Percentiles rank a stretch among this genome's conserved stretches.
Evolutionary conservation across 2,797 vertebrate species (phyloP).

Genomic region (Buceros bicornis): DNA sequence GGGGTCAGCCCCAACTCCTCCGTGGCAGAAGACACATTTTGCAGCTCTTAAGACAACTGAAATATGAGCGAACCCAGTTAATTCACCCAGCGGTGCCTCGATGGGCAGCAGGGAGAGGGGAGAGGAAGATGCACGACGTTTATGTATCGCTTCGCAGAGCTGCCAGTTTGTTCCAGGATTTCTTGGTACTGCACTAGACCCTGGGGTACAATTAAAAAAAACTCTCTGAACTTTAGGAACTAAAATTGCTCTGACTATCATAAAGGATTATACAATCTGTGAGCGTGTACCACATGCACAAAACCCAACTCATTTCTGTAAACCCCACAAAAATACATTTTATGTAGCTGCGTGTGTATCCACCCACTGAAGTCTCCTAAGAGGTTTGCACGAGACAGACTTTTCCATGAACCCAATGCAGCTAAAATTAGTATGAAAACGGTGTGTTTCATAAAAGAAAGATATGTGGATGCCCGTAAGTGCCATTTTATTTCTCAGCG

Average conservation of each 20-base stretch:
- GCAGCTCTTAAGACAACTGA: neutral
- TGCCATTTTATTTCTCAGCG: conserved; percentile 87
- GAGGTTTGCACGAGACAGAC: conserved; percentile 38
- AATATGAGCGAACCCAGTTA: neutral
- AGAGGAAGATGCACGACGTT: rapidly evolving
- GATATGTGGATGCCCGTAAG: conserved; percentile 84
- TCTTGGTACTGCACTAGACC: neutral
- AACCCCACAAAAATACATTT: neutral
- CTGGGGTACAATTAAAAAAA: rapidly evolving
- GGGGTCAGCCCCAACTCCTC: neutral
- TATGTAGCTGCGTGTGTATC: rapidly evolving
- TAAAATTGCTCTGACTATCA: rapidly evolving
- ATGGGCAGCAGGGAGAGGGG: neutral
- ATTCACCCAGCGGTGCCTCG: rapidly evolving
- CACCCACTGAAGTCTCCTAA: neutral
- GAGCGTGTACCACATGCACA: rapidly evolving
- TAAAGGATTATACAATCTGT: rapidly evolving
- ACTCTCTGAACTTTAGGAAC: neutral
- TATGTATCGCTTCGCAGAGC: rapidly evolving
- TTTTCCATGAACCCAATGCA: conserved; percentile 74
- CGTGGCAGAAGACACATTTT: neutral
- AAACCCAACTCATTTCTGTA: rapidly evolving
- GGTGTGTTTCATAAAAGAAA: conserved; percentile 83
- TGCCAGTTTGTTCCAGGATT: neutral
- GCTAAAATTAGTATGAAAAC: conserved; percentile 86